Percentiles rank a stretch among this genome's conserved stretches.
These are phyloP conservation scores for Ciconia stormi DNA, from an alignment of 2,113 vertebrate genomes.

Conservation along the genomic window DNA sequence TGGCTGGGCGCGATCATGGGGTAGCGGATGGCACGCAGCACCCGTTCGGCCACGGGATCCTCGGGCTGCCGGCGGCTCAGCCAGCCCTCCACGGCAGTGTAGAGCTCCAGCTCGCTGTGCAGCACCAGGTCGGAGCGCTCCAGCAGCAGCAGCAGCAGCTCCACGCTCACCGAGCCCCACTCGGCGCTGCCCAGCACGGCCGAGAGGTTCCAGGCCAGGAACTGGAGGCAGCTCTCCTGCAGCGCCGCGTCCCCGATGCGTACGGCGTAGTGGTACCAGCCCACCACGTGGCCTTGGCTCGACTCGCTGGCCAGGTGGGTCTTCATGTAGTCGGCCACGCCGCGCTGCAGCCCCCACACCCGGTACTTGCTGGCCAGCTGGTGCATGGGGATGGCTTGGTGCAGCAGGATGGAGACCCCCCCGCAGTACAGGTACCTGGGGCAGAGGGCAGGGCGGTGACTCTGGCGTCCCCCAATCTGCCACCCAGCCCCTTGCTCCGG, in stretches of 20 bases:
- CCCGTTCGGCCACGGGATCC: slow-evolving; percentile 76
- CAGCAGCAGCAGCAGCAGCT: slow-evolving; percentile 86
- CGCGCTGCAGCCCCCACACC: slow-evolving; percentile 83
- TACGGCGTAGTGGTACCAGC: slow-evolving; percentile 91
- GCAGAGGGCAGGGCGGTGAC: rapidly evolving
- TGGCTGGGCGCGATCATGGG: slow-evolving; percentile 92
- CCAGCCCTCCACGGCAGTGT: slow-evolving; percentile 87
- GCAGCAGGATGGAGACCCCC: slow-evolving; percentile 84
- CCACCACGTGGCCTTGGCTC: slow-evolving; percentile 83
- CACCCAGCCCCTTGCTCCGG: background rate
- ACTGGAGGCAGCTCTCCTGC: slow-evolving; percentile 89
- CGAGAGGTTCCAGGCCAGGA: slow-evolving; percentile 92
- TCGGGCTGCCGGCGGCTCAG: slow-evolving; percentile 80
- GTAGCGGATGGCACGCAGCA: slow-evolving; percentile 87
- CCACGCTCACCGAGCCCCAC: slow-evolving; percentile 83
- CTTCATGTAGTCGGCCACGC: slow-evolving; percentile 90
- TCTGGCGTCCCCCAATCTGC: rapidly evolving
- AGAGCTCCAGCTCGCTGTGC: slow-evolving; percentile 91
- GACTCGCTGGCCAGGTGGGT: slow-evolving; percentile 84
- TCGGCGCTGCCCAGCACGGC: slow-evolving; percentile 82
- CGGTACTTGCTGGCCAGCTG: slow-evolving; percentile 88
- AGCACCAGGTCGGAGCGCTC: slow-evolving; percentile 90
- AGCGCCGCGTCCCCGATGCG: slow-evolving; percentile 76
- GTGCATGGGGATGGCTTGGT: slow-evolving; percentile 88
- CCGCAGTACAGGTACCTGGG: slow-evolving; percentile 94